Evolutionary conservation across 1,140 invertebrate genomes (phyloP).

Genomic region (Batillaria attramentaria): DNA sequence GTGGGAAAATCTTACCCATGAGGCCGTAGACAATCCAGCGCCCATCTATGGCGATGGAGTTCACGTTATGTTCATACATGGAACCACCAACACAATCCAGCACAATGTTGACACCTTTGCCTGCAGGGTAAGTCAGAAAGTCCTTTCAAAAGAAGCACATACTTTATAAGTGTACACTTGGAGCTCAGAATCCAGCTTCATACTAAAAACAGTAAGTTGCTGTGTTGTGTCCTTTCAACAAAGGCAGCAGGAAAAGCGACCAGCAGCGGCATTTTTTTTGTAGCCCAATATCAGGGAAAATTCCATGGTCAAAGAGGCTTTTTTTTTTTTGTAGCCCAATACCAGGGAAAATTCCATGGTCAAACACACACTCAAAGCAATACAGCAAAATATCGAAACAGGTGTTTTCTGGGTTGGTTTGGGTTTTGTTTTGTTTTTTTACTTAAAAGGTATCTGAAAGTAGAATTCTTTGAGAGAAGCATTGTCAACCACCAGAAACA

Average conservation of each 20-base stretch:
- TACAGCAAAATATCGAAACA: not conserved
- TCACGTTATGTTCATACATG: constrained; percentile 67
- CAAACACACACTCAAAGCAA: no score
- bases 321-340: not conserved
- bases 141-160: not conserved
- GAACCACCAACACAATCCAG: constrained; percentile 70
- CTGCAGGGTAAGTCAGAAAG: constrained; percentile 40
- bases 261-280: not conserved
- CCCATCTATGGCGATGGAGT: constrained; percentile 63
- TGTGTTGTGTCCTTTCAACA: not conserved
- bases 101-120: constrained; percentile 67
- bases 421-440: not conserved
- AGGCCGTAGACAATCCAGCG: constrained; percentile 70
- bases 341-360: not conserved
- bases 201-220: not conserved
- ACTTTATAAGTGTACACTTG: not conserved
- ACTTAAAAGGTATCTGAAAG: not conserved
- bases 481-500: not conserved
- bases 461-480: not conserved
- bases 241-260: constrained; percentile 6
- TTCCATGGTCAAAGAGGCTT: not conserved
- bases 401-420: not conserved
- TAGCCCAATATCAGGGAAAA: not conserved
- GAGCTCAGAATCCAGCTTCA: not conserved
- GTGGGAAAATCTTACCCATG: constrained; percentile 68